These are phyloP conservation scores for Pilophorus perplexus DNA, from an alignment of 2,888 invertebrate species.

Conservation along the genomic window DNA sequence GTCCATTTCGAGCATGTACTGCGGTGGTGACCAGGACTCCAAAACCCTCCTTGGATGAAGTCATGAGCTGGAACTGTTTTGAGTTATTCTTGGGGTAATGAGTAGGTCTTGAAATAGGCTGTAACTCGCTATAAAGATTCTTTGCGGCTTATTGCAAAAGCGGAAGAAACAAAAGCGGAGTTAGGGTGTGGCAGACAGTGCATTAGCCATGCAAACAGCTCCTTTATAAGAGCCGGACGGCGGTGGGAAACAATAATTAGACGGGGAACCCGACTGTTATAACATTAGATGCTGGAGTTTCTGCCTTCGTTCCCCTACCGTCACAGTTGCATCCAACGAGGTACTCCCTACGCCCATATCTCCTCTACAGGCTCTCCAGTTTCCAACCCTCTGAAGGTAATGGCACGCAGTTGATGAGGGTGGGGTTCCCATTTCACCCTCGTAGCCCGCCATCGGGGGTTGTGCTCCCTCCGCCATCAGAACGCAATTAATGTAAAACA, in stretches of 20 bases:
- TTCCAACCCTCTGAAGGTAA: neutral
- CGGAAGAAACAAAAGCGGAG: too few relatives aligned
- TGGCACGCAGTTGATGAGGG: neutral
- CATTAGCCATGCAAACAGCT: constrained; percentile 31
- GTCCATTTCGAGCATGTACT: too few relatives aligned
- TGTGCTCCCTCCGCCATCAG: constrained; percentile 25
- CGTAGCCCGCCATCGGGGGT: constrained; percentile 25
- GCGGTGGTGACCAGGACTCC: too few relatives aligned
- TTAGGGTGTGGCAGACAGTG: constrained; percentile 33
- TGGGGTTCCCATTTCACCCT: constrained; percentile 3
- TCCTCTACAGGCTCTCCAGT: neutral
- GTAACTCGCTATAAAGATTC: too few relatives aligned
- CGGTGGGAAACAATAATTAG: constrained; percentile 27
- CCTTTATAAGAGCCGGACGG: constrained; percentile 2
- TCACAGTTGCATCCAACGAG: constrained; percentile 24
- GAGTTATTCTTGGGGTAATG: too few relatives aligned
- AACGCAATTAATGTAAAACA: constrained; percentile 38
- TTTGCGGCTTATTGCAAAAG: too few relatives aligned
- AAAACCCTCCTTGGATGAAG: too few relatives aligned
- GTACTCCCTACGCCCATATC: neutral
- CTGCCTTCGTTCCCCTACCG: neutral
- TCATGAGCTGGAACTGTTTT: too few relatives aligned
- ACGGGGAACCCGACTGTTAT: neutral
- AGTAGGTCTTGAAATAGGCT: too few relatives aligned
- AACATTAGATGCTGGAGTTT: constrained; percentile 16